A percentile compares a stretch with the other conserved stretches of the same genome.
Evolutionary conservation across 2,797 vertebrate species (phyloP).

Genomic region (Protosalanx chinensis): DNA sequence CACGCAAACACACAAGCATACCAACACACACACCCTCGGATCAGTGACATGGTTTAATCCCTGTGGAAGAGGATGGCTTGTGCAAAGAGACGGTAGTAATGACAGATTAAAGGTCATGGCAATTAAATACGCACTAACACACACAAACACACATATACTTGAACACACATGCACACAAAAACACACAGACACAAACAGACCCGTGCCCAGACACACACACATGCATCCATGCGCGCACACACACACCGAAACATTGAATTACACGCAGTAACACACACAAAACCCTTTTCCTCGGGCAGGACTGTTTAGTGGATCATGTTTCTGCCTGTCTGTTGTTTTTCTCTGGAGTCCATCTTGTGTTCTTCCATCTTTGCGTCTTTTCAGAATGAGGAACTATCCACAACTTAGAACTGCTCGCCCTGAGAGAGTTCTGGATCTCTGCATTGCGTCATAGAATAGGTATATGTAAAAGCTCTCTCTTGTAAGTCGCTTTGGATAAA

Average conservation of each 20-base stretch:
- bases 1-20: conserved; percentile 1
- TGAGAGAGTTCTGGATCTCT: not conserved
- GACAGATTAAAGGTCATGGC: conserved; percentile 49
- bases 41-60: conserved; percentile 31
- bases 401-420: not conserved
- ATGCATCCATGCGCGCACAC: not conserved
- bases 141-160: not conserved
- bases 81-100: conserved; percentile 42
- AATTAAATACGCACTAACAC: conserved; percentile 31
- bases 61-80: conserved; percentile 26
- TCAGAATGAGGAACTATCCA: not conserved
- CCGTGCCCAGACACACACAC: not conserved
- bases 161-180: not conserved
- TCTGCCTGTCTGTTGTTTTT: not conserved
- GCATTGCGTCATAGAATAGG: too few species aligned
- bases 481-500: too few species aligned
- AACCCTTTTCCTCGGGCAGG: not conserved
- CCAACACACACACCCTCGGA: conserved; percentile 22
- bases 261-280: not conserved
- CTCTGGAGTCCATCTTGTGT: not conserved
- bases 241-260: not conserved
- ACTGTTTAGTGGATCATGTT: not conserved
- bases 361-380: not conserved
- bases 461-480: too few species aligned
- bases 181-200: not conserved